Base-by-base conservation (phyloP, 2,797 vertebrate genomes). In the Sebastes minor region DNA sequence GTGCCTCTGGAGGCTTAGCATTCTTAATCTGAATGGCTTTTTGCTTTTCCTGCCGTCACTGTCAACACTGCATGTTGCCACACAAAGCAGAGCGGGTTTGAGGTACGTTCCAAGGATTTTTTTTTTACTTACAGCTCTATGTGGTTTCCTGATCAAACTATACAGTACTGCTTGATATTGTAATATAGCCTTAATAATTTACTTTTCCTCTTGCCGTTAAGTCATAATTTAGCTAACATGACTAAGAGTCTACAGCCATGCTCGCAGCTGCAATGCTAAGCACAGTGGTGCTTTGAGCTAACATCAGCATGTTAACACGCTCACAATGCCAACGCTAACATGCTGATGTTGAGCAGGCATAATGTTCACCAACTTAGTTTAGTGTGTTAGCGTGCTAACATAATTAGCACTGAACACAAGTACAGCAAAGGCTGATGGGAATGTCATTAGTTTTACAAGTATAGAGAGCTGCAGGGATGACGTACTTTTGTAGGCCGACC, bases 1-100 rank as follows among this genome's bases (percentile, higher is more conserved):
- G 74, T 75, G 81, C 84, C 82, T 90, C 83, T 52, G 60, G 69
- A 72, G 83, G 88, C 56, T 86, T 92, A 92, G 82, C 80, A 72
- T 86, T 91, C 79, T 84, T 89, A 91, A 91, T 87, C 86, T 90
- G 76, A 91, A 85, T 77, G 73, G 70, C 75, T 89, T 86, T 75
- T 84, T 82, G 75, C 77, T 90, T 65, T 91, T 88, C 72, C 81
- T 63, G 18, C 81, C 18, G 22, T 84, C 83, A 46, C 69, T 83
- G 78, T 88, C 81, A 84, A 71, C 80, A 76, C 55, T 5, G 12
- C 75, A 33, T 76, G 78, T 57, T 3, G 83, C 75, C 38, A 59
- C 60, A 82, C 71, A 90, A 88, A 87, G 35, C 82, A 68, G 55
- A 57, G 22, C 14, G 72, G 42, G 74, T 76, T 82, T 38, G 52